Conservation (phyloP, 2,888 invertebrate species). For the Dermolepida albohirtum region DNA sequence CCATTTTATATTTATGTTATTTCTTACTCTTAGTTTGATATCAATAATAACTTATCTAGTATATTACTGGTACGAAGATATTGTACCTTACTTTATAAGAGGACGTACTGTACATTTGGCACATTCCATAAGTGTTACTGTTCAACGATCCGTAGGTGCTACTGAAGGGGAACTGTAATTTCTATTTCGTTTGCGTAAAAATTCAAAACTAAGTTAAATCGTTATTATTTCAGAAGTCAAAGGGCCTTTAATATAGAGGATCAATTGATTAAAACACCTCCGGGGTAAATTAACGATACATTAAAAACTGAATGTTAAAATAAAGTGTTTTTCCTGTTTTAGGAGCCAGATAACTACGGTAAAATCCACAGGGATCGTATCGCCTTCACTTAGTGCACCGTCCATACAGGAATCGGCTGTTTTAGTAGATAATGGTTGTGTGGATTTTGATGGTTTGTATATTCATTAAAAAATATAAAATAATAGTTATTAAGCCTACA, state of each 20-base stretch:
- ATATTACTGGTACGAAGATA: no score
- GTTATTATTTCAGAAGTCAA: conserved; percentile 10
- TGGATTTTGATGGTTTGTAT: conserved; percentile 82
- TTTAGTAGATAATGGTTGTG: conserved; percentile 60
- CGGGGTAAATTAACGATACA: conserved; percentile 31
- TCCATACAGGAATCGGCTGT: conserved; percentile 24
- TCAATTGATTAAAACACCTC: background rate
- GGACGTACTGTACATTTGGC: no score
- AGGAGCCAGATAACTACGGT: conserved; percentile 6
- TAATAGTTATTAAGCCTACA: background rate
- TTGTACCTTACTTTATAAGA: no score
- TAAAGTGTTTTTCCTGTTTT: background rate
- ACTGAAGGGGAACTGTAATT: no score
- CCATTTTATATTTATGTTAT: no score
- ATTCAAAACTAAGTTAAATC: no score
- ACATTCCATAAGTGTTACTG: no score
- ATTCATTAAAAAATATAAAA: background rate
- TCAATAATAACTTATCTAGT: no score
- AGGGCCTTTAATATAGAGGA: conserved; percentile 1
- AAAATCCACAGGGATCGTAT: conserved; percentile 5
- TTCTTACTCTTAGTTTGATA: no score
- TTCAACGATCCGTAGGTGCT: no score
- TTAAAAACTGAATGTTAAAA: no score
- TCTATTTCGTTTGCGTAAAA: no score
- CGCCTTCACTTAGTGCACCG: conserved; percentile 22